phyloP scores from a whole-genome alignment of 2,113 vertebrate genomes.

The Recurvirostra avosetta region DNA sequence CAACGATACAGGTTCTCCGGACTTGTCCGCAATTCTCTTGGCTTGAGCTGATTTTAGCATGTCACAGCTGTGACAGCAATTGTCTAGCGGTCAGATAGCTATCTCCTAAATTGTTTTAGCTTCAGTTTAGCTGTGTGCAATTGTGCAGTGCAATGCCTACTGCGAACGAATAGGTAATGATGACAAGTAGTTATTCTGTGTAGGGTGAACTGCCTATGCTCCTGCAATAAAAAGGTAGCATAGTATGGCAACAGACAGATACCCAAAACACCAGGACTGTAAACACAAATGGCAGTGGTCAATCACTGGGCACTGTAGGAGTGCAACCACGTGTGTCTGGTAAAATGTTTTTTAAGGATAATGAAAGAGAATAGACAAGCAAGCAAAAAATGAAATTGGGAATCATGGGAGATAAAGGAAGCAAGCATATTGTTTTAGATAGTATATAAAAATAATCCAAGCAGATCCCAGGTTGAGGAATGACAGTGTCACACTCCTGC shows the following conservation, averaged over 20 bases:
- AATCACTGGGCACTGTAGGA: background rate
- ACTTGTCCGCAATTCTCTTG: background rate
- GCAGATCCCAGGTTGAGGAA: background rate
- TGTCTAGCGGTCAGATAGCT: background rate
- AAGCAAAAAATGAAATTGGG: background rate
- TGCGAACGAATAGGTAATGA: background rate
- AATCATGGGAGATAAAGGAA: background rate
- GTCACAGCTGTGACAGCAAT: background rate
- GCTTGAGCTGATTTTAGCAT: background rate
- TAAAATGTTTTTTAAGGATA: background rate
- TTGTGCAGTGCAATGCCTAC: background rate
- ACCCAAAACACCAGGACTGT: background rate
- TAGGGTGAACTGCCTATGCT: background rate
- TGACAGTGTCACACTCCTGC: background rate
- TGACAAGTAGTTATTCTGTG: background rate
- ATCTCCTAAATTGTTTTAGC: background rate
- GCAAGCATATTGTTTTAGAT: background rate
- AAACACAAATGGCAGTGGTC: background rate
- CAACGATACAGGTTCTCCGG: background rate
- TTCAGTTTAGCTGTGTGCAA: background rate
- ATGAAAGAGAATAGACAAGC: background rate
- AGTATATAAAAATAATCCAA: background rate
- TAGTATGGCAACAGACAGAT: background rate
- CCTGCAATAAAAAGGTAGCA: background rate
- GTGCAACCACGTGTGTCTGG: background rate